Evolutionary conservation across 2,888 invertebrate genomes (phyloP).

Genomic region (Ormyrus thymus): DNA sequence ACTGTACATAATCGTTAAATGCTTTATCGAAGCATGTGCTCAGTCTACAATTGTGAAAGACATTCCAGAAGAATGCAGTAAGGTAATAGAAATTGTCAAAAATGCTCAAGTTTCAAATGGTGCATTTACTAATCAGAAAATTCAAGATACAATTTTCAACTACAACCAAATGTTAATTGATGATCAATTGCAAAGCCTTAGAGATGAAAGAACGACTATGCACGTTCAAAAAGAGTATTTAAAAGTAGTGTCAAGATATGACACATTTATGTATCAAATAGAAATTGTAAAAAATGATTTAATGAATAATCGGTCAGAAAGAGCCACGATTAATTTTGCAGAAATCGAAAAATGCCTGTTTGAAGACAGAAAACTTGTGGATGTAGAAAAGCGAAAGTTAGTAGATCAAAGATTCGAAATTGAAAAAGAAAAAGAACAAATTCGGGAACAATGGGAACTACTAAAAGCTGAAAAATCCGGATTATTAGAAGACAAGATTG

Average conservation of each 20-base stretch:
- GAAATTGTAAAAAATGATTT: not conserved
- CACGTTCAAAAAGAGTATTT: conserved; percentile 7
- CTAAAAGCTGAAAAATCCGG: not conserved
- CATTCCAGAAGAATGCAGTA: not conserved
- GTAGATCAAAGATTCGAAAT: not conserved
- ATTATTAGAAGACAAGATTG: not conserved
- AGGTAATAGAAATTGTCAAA: not conserved
- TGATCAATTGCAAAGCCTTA: conserved; percentile 3
- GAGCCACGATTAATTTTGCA: not conserved
- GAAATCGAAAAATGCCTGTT: conserved; percentile 4
- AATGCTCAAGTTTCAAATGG: not conserved
- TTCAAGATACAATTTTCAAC: not conserved
- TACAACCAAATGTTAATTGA: conserved; percentile 5
- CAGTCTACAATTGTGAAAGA: not conserved
- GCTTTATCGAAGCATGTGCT: not conserved
- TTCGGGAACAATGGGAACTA: not conserved
- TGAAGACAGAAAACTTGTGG: not conserved
- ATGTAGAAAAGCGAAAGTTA: not conserved
- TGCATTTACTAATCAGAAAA: not conserved
- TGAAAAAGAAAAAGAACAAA: not conserved
- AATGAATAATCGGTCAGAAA: not conserved
- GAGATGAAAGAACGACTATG: not conserved
- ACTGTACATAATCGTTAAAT: not conserved
- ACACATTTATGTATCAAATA: not conserved
- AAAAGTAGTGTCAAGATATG: not conserved